phyloP scores from a whole-genome alignment of 2,113 vertebrate species.

The Talpa occidentalis region DNA sequence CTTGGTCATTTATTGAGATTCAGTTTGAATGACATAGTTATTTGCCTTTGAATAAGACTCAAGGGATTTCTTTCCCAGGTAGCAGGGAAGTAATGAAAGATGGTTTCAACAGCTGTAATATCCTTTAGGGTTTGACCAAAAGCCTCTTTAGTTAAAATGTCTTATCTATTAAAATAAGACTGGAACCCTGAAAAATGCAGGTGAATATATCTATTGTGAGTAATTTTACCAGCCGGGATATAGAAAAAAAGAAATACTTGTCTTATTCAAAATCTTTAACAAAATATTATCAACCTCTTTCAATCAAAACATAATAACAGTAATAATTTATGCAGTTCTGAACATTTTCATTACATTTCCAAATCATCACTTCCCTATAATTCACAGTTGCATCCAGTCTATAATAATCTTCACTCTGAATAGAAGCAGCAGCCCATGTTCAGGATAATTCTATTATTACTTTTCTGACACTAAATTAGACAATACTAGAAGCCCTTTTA shows the following conservation, averaged over 20 bases:
- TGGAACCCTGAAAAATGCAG: not conserved
- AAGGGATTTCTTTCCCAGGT: not conserved
- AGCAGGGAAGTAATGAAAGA: not conserved
- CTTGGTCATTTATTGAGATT: slow-evolving; percentile 40
- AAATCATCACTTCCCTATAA: slow-evolving; percentile 36
- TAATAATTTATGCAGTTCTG: not conserved
- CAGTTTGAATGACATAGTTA: slow-evolving; percentile 29
- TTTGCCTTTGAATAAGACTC: slow-evolving; percentile 45
- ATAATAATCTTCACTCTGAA: slow-evolving; percentile 12
- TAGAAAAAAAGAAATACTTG: slow-evolving; percentile 34
- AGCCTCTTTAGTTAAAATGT: slow-evolving; percentile 26
- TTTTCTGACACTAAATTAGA: slow-evolving; percentile 21
- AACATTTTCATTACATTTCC: slow-evolving; percentile 24
- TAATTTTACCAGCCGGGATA: slow-evolving; percentile 35
- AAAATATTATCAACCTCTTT: slow-evolving; percentile 41
- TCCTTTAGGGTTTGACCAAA: not conserved
- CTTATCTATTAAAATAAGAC: slow-evolving; percentile 29
- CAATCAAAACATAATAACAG: slow-evolving; percentile 12
- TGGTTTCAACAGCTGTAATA: slow-evolving; percentile 39
- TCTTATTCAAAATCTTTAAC: slow-evolving; percentile 9
- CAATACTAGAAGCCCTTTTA: slow-evolving; percentile 11
- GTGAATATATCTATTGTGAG: not conserved
- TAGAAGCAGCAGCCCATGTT: not conserved
- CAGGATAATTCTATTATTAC: slow-evolving; percentile 24
- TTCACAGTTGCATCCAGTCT: not conserved